Evolutionary conservation across 2,797 vertebrate genomes (phyloP).

Genomic region (Hipposideros larvatus): DNA sequence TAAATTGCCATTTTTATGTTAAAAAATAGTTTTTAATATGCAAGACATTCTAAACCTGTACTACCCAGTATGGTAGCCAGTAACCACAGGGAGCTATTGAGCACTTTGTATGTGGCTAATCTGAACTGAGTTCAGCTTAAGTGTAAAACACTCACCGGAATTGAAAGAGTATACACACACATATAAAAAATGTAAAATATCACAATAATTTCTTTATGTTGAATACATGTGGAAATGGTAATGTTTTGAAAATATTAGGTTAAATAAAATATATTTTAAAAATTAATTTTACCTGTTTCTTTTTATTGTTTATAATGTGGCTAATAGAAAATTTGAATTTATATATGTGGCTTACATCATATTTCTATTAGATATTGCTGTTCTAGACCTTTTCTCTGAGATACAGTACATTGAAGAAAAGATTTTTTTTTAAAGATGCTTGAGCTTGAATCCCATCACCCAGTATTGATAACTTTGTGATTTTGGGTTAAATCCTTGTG

Average conservation of each 20-base stretch:
- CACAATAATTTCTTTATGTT: slow-evolving; percentile 28
- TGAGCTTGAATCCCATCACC: neutral
- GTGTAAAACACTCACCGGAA: neutral
- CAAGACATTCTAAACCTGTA: neutral
- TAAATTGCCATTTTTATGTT: slow-evolving; percentile 13
- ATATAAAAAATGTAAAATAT: neutral
- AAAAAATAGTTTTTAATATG: neutral
- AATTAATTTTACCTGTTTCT: slow-evolving; percentile 40
- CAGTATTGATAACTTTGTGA: neutral
- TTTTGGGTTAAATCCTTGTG: neutral
- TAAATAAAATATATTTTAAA: slow-evolving; percentile 45
- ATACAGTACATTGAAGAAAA: neutral
- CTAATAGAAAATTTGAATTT: slow-evolving; percentile 43
- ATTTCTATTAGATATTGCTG: neutral
- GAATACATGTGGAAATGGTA: slow-evolving; percentile 7
- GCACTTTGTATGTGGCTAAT: neutral
- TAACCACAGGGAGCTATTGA: neutral
- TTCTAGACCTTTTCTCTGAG: slow-evolving; percentile 47
- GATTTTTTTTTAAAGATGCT: neutral
- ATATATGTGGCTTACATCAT: neutral
- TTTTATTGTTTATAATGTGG: slow-evolving; percentile 36
- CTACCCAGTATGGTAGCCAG: neutral
- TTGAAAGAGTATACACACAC: neutral
- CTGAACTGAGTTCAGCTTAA: neutral
- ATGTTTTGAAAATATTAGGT: neutral